Base-by-base conservation (phyloP, 2,113 vertebrate genomes). In the Peromyscus leucopus region DNA sequence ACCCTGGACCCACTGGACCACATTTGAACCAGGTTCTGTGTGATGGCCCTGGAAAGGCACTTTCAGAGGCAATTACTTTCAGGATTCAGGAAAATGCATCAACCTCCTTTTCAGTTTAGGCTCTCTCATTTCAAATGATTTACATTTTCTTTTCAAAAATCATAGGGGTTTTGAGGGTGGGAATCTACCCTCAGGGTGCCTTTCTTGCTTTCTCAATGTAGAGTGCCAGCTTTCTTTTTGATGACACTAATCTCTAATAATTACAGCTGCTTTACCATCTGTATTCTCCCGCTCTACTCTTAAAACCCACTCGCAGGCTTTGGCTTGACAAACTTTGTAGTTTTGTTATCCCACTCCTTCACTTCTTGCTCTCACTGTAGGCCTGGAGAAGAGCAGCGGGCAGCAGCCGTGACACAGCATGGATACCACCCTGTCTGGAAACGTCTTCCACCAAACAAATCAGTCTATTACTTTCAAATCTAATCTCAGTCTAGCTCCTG, bases 321-420 rank as follows among this genome's bases (percentile, higher is more conserved):
- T 84, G 61, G 22, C 57, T 84, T 61, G 80, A 57, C 55, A 26
- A 83, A 8, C 21, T 24, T 82, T 4, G 11, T 15, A 13, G 24
- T 83, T 39, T 61, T 13, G 2, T 42, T 31, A 5, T 28, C 1
- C 13, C 63, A 42, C n/a, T 42, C n/a, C n/a, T 39, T 9, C 1
- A 13, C 82, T 63, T 63, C 12, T 13, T 84, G 82, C 57, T 39
- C 12, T 84, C n/a, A 84, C 24, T 15, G 24, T 39, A 59, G 12
- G 26, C 21, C 36, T 83, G 24, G 57, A 17, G 22, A 28, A 46
- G 39, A 10, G 28, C 28, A 7, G 9, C 33, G 5, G 16, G 8
- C 4, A 46, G 15, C 3, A 16, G 4, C 4, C 2, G 6, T 10
- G 12, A 19, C 26, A 31, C 28, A 46, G 39, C 11, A 10, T 7